Conservation (phyloP, 2,113 vertebrate species). For the Amphiprion percula region DNA sequence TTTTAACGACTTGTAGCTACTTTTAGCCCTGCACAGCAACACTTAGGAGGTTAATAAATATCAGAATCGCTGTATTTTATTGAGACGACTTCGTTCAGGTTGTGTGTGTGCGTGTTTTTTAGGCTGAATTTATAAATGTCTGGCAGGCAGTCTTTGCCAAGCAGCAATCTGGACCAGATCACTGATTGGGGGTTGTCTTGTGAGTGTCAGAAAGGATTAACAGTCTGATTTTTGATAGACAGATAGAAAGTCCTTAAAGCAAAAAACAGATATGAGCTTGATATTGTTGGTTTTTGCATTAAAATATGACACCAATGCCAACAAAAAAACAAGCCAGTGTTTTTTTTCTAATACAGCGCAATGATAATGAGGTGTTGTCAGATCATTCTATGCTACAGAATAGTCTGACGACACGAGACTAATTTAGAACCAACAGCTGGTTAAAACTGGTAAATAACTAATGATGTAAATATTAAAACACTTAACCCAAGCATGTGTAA, state of each 20-base stretch:
- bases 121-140: constrained; percentile 7
- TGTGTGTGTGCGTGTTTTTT: background rate
- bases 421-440: too few species aligned
- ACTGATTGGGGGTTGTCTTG: constrained; percentile 7
- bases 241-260: background rate
- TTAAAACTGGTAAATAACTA: background rate
- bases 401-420: too few species aligned
- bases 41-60: background rate
- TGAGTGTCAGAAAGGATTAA: constrained; percentile 1
- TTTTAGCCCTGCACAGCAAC: constrained; percentile 14
- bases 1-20: constrained; percentile 3
- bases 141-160: background rate
- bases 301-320: background rate
- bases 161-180: background rate
- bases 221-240: background rate
- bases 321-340: background rate
- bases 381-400: too few species aligned
- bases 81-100: background rate
- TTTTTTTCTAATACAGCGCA: too few species aligned
- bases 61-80: background rate
- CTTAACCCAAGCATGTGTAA: background rate
- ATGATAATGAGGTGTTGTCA: too few species aligned
- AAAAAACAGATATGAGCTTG: background rate
- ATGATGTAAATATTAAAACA: background rate
- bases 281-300: constrained; percentile 1